Conservation (phyloP, 2,113 vertebrate genomes). For the Percopsis transmontana region DNA sequence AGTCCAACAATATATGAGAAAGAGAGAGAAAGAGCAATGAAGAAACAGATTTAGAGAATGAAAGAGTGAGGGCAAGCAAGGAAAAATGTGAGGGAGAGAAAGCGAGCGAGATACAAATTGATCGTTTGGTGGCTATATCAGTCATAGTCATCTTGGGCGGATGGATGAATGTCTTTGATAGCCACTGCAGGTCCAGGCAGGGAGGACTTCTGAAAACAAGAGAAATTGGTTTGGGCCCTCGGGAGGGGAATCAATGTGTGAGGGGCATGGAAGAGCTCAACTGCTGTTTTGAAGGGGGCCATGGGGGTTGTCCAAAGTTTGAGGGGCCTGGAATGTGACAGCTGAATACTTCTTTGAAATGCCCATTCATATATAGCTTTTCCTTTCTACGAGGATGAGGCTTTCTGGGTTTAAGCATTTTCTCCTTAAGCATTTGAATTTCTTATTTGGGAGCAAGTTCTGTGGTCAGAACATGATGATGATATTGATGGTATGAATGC, state of each 20-base stretch:
- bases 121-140: slow-evolving; percentile 97
- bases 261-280: slow-evolving; percentile 79
- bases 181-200: slow-evolving; percentile 95
- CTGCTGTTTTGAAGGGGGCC: slow-evolving; percentile 65
- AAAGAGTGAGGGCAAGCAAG: slow-evolving; percentile 17
- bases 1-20: not conserved
- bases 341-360: slow-evolving; percentile 36
- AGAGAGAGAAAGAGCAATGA: not conserved
- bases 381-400: too few species aligned
- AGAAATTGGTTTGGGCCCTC: slow-evolving; percentile 98
- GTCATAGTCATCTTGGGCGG: slow-evolving; percentile 98
- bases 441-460: too few species aligned
- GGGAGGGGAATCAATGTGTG: slow-evolving; percentile 94
- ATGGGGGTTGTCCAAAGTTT: slow-evolving; percentile 53
- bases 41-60: not conserved
- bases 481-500: too few species aligned
- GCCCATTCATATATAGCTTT: too few species aligned
- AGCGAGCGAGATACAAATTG: slow-evolving; percentile 94
- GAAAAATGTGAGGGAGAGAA: slow-evolving; percentile 39
- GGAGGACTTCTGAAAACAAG: slow-evolving; percentile 92
- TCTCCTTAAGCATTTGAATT: too few species aligned
- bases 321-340: slow-evolving; percentile 60
- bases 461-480: too few species aligned
- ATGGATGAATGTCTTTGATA: slow-evolving; percentile 99
- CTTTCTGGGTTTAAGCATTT: too few species aligned